Percentiles rank a stretch among this genome's conserved stretches.
Evolutionary conservation across 64 coral and sea anemone species (phyloP).

Genomic region (Pocillopora verrucosa): DNA sequence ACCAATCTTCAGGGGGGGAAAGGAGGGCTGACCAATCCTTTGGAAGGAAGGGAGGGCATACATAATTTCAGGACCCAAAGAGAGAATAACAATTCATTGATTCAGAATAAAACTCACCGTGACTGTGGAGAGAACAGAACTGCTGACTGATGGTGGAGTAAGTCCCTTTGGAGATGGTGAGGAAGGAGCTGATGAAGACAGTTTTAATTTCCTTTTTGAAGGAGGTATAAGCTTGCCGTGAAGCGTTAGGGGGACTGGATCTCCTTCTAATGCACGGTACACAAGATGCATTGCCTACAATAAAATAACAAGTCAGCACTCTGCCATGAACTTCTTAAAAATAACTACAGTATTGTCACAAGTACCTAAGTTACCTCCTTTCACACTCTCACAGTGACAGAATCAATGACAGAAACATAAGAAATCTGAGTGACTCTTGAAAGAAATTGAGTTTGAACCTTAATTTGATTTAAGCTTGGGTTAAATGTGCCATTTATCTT

Average conservation of each 20-base stretch:
- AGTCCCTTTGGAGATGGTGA: conserved; percentile 70
- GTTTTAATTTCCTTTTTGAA: conserved; percentile 82
- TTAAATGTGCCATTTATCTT: neutral
- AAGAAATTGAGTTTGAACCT: too few relatives aligned
- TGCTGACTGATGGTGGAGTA: conserved; percentile 36
- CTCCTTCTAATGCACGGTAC: conserved; percentile 93
- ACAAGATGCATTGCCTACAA: conserved; percentile 96
- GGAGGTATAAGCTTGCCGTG: conserved; percentile 79
- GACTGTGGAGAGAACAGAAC: conserved; percentile 56
- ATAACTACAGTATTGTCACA: too few relatives aligned
- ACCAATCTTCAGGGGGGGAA: too few relatives aligned
- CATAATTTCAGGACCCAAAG: too few relatives aligned
- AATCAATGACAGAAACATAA: too few relatives aligned
- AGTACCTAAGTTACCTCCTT: too few relatives aligned
- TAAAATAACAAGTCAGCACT: neutral
- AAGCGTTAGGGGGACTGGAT: conserved; percentile 73
- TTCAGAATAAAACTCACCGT: neutral
- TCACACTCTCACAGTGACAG: too few relatives aligned
- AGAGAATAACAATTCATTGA: too few relatives aligned
- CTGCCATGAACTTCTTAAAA: too few relatives aligned
- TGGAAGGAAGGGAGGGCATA: too few relatives aligned
- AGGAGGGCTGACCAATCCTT: too few relatives aligned
- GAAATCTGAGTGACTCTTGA: too few relatives aligned
- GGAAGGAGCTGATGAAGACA: conserved; percentile 70
- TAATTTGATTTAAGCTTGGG: neutral